Evolutionary conservation across 37 sponge, comb jelly and placozoan genomes (phyloP).

Genomic region (Tethya wilhelma): DNA sequence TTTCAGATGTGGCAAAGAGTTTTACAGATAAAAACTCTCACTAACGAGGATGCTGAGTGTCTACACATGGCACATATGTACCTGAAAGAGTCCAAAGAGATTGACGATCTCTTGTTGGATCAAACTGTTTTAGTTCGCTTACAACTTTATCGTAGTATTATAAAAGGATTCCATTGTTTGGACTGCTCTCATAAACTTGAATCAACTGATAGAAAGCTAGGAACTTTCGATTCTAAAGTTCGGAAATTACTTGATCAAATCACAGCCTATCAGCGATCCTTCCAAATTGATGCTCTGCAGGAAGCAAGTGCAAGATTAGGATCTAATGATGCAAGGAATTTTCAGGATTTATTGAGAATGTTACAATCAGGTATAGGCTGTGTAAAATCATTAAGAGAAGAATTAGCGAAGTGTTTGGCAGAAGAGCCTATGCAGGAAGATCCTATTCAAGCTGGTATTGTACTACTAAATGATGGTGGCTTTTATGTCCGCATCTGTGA

Average conservation of each 20-base stretch:
- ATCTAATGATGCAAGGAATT: background rate
- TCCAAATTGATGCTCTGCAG: background rate
- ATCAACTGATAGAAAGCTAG: background rate
- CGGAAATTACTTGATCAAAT: background rate
- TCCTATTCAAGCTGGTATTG: background rate
- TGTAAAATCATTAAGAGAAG: background rate
- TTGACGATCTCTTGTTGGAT: background rate
- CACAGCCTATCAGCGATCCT: background rate
- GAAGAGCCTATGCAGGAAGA: background rate
- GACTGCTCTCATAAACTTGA: background rate
- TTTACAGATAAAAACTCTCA: background rate
- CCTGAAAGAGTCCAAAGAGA: background rate
- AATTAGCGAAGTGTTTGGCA: background rate
- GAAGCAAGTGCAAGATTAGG: background rate
- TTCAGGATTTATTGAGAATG: background rate
- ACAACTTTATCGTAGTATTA: background rate
- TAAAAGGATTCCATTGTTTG: background rate
- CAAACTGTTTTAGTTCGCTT: background rate
- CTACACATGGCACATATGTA: background rate
- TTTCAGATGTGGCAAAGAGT: background rate
- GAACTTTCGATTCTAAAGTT: background rate
- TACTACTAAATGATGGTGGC: background rate
- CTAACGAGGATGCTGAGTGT: background rate
- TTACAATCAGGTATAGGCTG: background rate
- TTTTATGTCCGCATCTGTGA: background rate